phyloP scores from a whole-genome alignment of 2,797 vertebrate species.

The Sebastes kiyomatsui region DNA sequence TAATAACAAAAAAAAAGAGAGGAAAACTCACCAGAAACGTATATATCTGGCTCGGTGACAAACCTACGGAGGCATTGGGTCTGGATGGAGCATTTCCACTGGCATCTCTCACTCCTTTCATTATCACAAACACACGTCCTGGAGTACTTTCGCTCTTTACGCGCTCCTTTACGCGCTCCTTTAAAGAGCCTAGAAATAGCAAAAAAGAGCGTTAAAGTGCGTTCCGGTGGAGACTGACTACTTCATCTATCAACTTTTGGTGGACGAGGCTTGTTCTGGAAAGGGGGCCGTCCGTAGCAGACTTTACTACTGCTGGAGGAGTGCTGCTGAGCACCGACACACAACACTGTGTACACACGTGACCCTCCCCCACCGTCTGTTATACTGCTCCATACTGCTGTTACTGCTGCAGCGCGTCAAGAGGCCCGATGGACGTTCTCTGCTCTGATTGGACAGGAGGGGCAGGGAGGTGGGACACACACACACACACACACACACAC shows the following conservation, averaged over 20 bases:
- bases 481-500: background rate
- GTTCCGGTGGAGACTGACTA: slow-evolving; percentile 3
- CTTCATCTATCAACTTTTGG: slow-evolving; percentile 64
- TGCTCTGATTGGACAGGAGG: slow-evolving; percentile 65
- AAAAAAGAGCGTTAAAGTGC: background rate
- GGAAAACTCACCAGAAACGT: slow-evolving; percentile 77
- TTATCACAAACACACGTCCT: slow-evolving; percentile 33
- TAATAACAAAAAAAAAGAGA: background rate
- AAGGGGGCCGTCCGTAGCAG: slow-evolving; percentile 67
- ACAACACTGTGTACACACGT: slow-evolving; percentile 83
- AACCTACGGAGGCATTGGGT: slow-evolving; percentile 84
- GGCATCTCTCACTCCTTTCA: slow-evolving; percentile 73
- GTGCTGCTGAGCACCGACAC: slow-evolving; percentile 69
- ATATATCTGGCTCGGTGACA: slow-evolving; percentile 59
- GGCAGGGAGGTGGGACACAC: slow-evolving; percentile 8
- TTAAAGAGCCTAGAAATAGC: background rate
- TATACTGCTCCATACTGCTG: background rate
- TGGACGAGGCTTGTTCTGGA: slow-evolving; percentile 67
- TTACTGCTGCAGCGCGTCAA: slow-evolving; percentile 1
- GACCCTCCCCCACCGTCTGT: slow-evolving; percentile 81
- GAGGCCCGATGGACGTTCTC: slow-evolving; percentile 47
- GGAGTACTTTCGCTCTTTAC: slow-evolving; percentile 2
- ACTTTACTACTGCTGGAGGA: slow-evolving; percentile 79
- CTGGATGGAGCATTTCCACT: slow-evolving; percentile 76
- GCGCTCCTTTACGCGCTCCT: background rate